Evolutionary conservation across 1,140 invertebrate species (phyloP), one percentile per base, ranked within the genome.

Genomic region (Drosophila nigrodunni): DNA sequence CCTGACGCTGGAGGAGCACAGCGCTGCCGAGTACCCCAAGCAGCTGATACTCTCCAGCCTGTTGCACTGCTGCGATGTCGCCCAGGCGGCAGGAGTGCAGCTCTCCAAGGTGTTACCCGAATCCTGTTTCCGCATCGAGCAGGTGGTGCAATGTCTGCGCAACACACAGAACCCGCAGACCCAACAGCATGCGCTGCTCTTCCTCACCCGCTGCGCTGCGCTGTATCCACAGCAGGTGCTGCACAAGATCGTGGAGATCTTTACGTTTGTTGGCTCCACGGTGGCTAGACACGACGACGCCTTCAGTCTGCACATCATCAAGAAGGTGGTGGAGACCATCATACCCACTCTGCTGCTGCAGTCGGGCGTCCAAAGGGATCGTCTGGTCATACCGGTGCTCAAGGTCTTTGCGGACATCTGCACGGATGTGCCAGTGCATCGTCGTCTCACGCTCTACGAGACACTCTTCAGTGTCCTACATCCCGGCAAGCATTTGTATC

Each of bases 201-300:
- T 98, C 1, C 93, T 99, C 0, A 95, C 96, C 0, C 94, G 96
- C 57, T 95, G 95, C 44, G 96, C 97, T 4, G 94, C 94, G 54
- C 93, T 97, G 75, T 94, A 96, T 58, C 96, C 97, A 0, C 95
- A 97, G 54, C 95, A 96, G 92, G 97, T 99, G 5, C 92, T 99
- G 9, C 96, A 97, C 86, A 97, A 98, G 81, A 96, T 98, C 1
- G 98, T 99, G 95, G 96, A 97, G 30, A 97, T 99, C 74, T 99
- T 99, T 90, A 98, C 98, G 0, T 99, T 98, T 82, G 98, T 99
- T 94, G 98, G 98, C 9, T 96, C 96, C 4, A 97, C 97, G 1
- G 95, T 99, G 18, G 92, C 98, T 0, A 94, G 97, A 13, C 97
- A 98, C 77, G 98, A 99, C 91, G 97, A 99, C 91, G 95, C 96